Evolutionary conservation across 2,888 invertebrate species (phyloP), one percentile per base, ranked within the genome.

Genomic region (Leptinotarsa tumamoca): DNA sequence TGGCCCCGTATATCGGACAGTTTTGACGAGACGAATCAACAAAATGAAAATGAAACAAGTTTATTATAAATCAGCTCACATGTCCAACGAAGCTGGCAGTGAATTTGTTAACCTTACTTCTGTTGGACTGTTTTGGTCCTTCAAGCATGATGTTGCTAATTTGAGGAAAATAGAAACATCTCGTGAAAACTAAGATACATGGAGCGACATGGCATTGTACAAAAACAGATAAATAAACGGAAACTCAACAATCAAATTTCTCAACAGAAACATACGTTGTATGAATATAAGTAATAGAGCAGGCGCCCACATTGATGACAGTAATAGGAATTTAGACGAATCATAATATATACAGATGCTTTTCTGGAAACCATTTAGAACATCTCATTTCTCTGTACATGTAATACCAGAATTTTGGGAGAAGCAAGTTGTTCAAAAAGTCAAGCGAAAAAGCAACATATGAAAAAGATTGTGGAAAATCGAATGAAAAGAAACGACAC

Each of bases 141-240:
- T 68, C 71, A 68, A 68, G 72, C 72, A 72, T 68, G 69, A 49
- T 61, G 67, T 75, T 75, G 69, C 71, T 68, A 75, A 70, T 69
- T 69, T 61, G 51, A 61, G 75, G 17, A 27, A n/a, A 5, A 63
- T 5, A 17, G 18, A 15, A 61, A 61, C 27, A 4, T 63, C 23
- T 58, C 58, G 58, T 58, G 13, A 43, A 27, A 27, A 63, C 27
- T 43, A 7, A 43, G 63, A 33, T 27, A 63, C n/a, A 63, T 33
- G 10, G n/a, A 18, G 63, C 68, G 13, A 33, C 2, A 27, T 69
- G 63, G 50, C 71, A 68, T 75, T 68, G 74, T 74, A 71, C 77
- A 73, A 79, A 79, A 77, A 79, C 73, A 79, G 74, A 76, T 74
- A 79, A 74, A 74, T 73, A 74, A 79, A 74, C 72, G 71, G 68